These are phyloP conservation scores for Gymnoscelis rufifasciata DNA, from an alignment of 2,888 invertebrate species.

Conservation along the genomic window DNA sequence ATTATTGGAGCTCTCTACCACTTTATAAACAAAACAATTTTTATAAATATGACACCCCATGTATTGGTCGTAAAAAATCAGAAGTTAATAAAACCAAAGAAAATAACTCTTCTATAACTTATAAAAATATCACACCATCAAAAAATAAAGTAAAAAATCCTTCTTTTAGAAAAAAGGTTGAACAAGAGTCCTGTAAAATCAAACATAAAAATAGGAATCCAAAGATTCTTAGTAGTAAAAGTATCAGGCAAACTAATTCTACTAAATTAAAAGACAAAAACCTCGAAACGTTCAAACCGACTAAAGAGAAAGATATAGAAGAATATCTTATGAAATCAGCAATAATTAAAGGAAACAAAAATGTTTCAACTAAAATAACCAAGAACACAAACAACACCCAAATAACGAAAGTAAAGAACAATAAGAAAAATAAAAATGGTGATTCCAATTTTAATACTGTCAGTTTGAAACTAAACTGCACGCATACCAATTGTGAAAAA, in stretches of 20 bases:
- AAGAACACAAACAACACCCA: background rate
- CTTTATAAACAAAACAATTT: constrained; percentile 20
- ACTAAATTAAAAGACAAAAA: background rate
- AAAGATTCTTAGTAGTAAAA: background rate
- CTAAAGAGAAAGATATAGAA: background rate
- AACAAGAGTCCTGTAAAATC: background rate
- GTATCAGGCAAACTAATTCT: background rate
- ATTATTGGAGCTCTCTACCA: constrained; percentile 43
- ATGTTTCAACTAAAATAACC: background rate
- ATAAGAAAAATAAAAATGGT: background rate
- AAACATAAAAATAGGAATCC: background rate
- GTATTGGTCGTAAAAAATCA: constrained; percentile 7
- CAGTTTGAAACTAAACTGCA: too few species aligned
- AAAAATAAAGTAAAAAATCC: constrained; percentile 5
- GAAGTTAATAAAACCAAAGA: constrained; percentile 9
- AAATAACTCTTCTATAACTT: too few species aligned
- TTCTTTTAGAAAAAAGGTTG: background rate
- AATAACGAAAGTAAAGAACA: background rate
- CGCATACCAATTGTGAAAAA: too few species aligned
- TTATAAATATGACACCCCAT: constrained; percentile 12
- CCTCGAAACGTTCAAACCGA: background rate
- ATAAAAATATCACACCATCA: constrained; percentile 3
- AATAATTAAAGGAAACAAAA: background rate
- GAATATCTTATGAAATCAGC: background rate
- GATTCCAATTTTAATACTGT: too few species aligned